Evolutionary conservation across 2,113 vertebrate genomes (phyloP).

Genomic region (Amblyornis subalaris): DNA sequence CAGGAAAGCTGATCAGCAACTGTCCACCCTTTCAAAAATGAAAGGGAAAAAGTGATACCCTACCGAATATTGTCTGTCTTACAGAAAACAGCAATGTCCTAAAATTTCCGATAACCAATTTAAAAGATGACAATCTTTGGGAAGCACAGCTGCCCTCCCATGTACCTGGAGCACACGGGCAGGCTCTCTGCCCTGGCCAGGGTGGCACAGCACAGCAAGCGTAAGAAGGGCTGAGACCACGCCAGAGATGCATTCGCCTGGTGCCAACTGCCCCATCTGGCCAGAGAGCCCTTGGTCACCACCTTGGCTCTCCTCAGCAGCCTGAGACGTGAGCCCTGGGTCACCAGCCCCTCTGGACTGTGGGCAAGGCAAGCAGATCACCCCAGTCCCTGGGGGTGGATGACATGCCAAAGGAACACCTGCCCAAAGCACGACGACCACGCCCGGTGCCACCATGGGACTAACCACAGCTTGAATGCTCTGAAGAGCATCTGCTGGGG

Average conservation of each 20-base stretch:
- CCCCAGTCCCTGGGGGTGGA: neutral
- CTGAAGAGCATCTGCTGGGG: neutral
- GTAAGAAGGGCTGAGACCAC: neutral
- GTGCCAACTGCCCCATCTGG: neutral
- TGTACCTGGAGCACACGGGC: neutral
- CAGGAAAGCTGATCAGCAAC: neutral
- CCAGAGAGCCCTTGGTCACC: neutral
- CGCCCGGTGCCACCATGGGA: rapidly evolving
- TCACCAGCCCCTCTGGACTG: neutral
- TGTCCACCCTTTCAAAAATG: neutral
- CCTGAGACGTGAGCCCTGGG: rapidly evolving
- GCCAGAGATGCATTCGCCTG: rapidly evolving
- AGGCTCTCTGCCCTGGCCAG: neutral
- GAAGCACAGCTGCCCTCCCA: neutral
- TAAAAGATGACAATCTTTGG: neutral
- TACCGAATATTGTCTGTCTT: neutral
- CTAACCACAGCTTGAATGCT: rapidly evolving
- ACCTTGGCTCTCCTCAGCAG: neutral
- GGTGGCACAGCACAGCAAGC: neutral
- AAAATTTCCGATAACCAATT: rapidly evolving
- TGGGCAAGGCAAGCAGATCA: neutral
- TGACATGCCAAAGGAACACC: neutral
- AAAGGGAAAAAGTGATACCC: neutral
- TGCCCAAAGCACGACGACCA: rapidly evolving
- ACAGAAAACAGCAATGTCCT: neutral